Evolutionary conservation across 1,140 invertebrate species (phyloP).

Genomic region (Acromyrmex charruanus): DNA sequence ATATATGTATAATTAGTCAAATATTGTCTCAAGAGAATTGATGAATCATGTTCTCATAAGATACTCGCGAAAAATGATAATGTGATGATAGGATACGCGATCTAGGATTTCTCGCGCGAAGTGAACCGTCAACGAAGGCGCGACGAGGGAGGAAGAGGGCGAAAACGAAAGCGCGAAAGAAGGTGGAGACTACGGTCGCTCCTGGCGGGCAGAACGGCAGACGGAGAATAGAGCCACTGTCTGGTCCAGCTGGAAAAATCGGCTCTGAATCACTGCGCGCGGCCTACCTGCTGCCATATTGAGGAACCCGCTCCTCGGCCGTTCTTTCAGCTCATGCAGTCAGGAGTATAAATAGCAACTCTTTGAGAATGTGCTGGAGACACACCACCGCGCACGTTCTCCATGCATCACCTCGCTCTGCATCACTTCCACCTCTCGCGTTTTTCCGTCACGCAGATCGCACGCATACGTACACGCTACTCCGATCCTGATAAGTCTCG

Average conservation of each 20-base stretch:
- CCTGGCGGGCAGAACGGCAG: conserved; percentile 62
- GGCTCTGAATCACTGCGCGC: conserved; percentile 80
- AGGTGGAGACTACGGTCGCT: conserved; percentile 29
- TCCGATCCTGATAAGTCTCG: not conserved
- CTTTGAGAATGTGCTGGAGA: conserved; percentile 78
- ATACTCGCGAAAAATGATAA: conserved; percentile 52
- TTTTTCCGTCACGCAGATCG: conserved; percentile 23
- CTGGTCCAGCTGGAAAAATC: conserved; percentile 81
- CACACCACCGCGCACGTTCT: conserved; percentile 73
- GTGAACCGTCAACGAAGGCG: conserved; percentile 19
- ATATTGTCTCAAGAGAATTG: not conserved
- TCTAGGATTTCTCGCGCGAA: conserved; percentile 36
- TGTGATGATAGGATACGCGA: not conserved
- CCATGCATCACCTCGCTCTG: conserved; percentile 72
- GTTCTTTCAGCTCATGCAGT: conserved; percentile 78
- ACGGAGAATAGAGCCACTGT: conserved; percentile 78
- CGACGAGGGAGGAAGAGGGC: not conserved
- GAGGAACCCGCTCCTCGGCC: conserved; percentile 81
- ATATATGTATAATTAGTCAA: not conserved
- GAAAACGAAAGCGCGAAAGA: conserved; percentile 43
- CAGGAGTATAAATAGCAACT: conserved; percentile 83
- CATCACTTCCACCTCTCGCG: conserved; percentile 54
- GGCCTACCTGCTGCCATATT: conserved; percentile 84
- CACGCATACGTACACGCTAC: conserved; percentile 11
- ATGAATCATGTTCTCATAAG: conserved; percentile 8